Conservation (phyloP, 1,140 invertebrate genomes). For the Amyelois transitella region DNA sequence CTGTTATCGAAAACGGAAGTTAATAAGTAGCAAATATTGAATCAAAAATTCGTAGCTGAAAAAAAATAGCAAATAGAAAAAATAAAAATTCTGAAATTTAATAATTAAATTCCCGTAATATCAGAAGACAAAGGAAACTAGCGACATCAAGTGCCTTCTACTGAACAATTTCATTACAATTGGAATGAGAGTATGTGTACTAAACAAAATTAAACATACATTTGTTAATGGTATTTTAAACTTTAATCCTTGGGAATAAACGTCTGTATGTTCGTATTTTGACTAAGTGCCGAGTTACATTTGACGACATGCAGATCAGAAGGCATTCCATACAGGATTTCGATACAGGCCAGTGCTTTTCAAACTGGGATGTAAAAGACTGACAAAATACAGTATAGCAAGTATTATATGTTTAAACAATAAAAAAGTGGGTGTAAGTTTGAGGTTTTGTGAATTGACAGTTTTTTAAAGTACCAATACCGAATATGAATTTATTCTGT, state of each 20-base stretch:
- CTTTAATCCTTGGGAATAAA: background rate
- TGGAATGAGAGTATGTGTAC: background rate
- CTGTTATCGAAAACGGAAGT: no score
- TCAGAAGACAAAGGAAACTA: background rate
- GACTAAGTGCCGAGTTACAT: background rate
- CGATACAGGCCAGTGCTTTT: background rate
- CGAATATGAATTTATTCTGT: no score
- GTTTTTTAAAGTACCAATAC: no score
- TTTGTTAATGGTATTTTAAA: background rate
- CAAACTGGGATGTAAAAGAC: background rate
- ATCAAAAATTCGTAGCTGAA: no score
- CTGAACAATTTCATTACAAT: background rate
- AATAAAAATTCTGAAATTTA: background rate
- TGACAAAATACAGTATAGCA: no score
- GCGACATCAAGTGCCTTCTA: background rate
- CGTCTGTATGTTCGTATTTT: background rate
- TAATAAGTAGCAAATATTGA: no score
- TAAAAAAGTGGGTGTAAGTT: no score
- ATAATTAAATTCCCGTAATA: background rate
- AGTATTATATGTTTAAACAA: no score
- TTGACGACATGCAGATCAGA: background rate
- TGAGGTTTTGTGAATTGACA: no score
- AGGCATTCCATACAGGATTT: background rate
- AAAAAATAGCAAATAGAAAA: no score
- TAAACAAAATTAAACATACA: background rate